These are phyloP conservation scores for Dolichopus griseipennis DNA, from an alignment of 2,888 invertebrate genomes.

Conservation along the genomic window DNA sequence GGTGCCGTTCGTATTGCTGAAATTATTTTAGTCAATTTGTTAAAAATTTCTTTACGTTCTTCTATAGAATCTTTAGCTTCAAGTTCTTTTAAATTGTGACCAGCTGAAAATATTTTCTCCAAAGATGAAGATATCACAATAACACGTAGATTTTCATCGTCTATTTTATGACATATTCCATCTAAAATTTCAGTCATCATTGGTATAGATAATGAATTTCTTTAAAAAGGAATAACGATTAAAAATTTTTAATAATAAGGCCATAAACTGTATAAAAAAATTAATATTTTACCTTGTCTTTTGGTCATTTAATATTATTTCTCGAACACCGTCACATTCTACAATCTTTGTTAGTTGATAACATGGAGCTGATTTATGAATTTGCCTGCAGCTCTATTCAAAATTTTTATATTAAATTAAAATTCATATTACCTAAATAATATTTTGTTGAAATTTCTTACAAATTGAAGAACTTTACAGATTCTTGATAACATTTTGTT, in stretches of 20 bases:
- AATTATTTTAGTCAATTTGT: conserved; percentile 69
- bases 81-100: conserved; percentile 91
- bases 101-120: conserved; percentile 79
- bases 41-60: conserved; percentile 65
- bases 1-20: conserved; percentile 63
- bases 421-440: too few relatives aligned
- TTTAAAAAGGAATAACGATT: conserved; percentile 30
- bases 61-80: conserved; percentile 42
- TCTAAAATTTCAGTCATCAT: conserved; percentile 66
- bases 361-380: not conserved
- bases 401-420: not conserved
- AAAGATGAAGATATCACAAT: conserved; percentile 59
- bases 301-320: conserved; percentile 50
- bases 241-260: not conserved
- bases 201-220: conserved; percentile 74
- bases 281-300: conserved; percentile 49
- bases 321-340: conserved; percentile 47
- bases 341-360: conserved; percentile 27
- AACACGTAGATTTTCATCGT: conserved; percentile 57
- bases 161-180: conserved; percentile 51
- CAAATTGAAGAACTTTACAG: too few relatives aligned
- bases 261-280: not conserved
- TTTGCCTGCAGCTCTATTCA: not conserved
- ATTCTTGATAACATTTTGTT: too few relatives aligned
- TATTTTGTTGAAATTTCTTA: too few relatives aligned